Base-by-base conservation (phyloP, 1,140 invertebrate genomes). In the Dreissena rostriformis region DNA sequence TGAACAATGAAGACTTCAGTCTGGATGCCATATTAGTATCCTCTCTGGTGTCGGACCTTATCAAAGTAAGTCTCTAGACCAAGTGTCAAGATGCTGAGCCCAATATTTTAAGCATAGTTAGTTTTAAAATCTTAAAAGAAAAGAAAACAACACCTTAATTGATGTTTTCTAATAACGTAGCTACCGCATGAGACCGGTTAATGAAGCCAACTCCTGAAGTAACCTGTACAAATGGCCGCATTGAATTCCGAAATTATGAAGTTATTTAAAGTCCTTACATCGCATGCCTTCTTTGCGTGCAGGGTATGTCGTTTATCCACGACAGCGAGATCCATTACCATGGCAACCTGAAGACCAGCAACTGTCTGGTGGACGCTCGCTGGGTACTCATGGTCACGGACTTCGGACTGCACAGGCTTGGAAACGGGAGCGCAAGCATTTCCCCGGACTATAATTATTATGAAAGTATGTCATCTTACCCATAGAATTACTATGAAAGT, bases 271-370 rank as follows among this genome's bases (percentile, higher is more conserved):
- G n/a, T n/a, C n/a, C n/a, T n/a, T n/a, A n/a, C n/a, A n/a, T n/a
- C n/a, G n/a, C n/a, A n/a, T n/a, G n/a, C n/a, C n/a, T n/a, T n/a
- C 12, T 57, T 19, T 12, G 10, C 75, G n/a, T 86, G 11, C 93
- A 98, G 97, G 97, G 97, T 92, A 98, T 99, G 97, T 95, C 96
- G 86, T 99, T 97, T 94, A 96, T 99, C 92, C 98, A 99, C 93
- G 96, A 97, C 86, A 96, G 97, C 93, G 94, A 95, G 88, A 95
- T 99, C 92, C 95, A 95, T 88, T 97, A 95, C 93, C 98, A 99
- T 94, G 98, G 98, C 88, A 99, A 99, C 95, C 96, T 99, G 86
- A 99, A 99, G 94, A 98, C 97, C 81, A 98, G 97, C 85, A 99
- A 99, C 95, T 95, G 95, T 86, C 96, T 98, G 77, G 97, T 99